Evolutionary conservation across 1,140 invertebrate species (phyloP), one percentile per base, ranked within the genome.

Genomic region (Calliphora vicina): DNA sequence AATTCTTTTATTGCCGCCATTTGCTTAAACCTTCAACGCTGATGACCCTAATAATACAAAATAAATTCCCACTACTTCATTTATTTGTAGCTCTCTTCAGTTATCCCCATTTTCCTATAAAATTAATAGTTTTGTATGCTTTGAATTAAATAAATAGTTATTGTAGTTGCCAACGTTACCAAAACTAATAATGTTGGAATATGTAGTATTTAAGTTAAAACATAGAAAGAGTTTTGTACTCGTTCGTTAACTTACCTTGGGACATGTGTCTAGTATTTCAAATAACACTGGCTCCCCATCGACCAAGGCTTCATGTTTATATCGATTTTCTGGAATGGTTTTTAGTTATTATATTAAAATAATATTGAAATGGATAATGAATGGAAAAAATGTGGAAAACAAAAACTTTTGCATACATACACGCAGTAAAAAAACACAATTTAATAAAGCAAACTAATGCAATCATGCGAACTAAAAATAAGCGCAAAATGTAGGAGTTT

Each of bases 221-320:
- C 45, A 50, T 50, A 50, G 17, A 50, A 50, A 35, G 35, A 35
- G 35, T 35, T 35, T 35, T 35, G 35, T 35, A 35, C 35, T 35
- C 35, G 10, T 1, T 35, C 42, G 13, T 15, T 82, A 35, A 67
- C 83, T 83, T 84, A 89, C 89, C 89, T 90, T 90, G 83, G 89
- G 96, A 90, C 97, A 98, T 25, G 97, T 97, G 90, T 98, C 97
- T 82, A 98, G 91, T 86, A 98, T 97, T 91, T 98, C 97, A 88
- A 97, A 97, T 27, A 97, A 92, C 82, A 98, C 95, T 4, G 96
- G 95, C 87, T 98, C 97, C 8, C 96, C 95, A 87, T 98, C 97
- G 15, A 98, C 94, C 85, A 97, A 91, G n/a, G 96, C 94, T 91
- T 97, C 96, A 88, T 97, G 96, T 87, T 97, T 97, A 89, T 98